phyloP scores from a whole-genome alignment of 2,797 vertebrate species.

The Thalassophryne amazonica region DNA sequence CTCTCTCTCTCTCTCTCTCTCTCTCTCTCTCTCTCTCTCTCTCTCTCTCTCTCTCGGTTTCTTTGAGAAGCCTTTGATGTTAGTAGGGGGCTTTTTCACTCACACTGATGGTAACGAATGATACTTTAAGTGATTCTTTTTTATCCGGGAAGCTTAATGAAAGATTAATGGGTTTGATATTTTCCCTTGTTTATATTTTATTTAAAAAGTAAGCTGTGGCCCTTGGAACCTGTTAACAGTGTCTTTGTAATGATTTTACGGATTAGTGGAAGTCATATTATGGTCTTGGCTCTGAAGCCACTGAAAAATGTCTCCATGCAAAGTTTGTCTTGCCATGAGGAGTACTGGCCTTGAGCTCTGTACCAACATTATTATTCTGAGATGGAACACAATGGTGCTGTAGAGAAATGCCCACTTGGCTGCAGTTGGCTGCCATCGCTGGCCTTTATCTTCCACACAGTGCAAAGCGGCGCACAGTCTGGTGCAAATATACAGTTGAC shows the following conservation, averaged over 20 bases:
- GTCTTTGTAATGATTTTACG: constrained; percentile 80
- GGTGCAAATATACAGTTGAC: too few species aligned
- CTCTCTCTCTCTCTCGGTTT: constrained; percentile 76
- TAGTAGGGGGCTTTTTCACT: constrained; percentile 92
- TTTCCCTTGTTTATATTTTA: constrained; percentile 94
- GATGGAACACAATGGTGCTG: constrained; percentile 3
- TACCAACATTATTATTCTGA: constrained; percentile 18
- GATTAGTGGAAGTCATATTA: constrained; percentile 70
- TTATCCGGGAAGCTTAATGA: constrained; percentile 98
- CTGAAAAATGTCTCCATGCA: constrained; percentile 32
- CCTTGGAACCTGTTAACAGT: constrained; percentile 83
- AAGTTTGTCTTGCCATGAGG: constrained; percentile 30
- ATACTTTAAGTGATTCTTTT: constrained; percentile 99
- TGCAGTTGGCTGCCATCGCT: too few species aligned
- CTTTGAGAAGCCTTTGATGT: constrained; percentile 94
- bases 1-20: constrained; percentile 79
- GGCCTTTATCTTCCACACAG: too few species aligned
- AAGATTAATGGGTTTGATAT: constrained; percentile 99
- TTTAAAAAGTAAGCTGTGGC: constrained; percentile 79
- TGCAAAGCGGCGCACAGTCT: too few species aligned
- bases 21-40: constrained; percentile 81
- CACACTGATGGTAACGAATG: constrained; percentile 89
- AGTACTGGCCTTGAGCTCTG: constrained; percentile 38
- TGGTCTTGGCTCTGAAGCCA: constrained; percentile 52
- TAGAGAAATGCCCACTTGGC: constrained; percentile 40